phyloP scores from a whole-genome alignment of 2,888 invertebrate genomes.

The Agonopterix heracliana region DNA sequence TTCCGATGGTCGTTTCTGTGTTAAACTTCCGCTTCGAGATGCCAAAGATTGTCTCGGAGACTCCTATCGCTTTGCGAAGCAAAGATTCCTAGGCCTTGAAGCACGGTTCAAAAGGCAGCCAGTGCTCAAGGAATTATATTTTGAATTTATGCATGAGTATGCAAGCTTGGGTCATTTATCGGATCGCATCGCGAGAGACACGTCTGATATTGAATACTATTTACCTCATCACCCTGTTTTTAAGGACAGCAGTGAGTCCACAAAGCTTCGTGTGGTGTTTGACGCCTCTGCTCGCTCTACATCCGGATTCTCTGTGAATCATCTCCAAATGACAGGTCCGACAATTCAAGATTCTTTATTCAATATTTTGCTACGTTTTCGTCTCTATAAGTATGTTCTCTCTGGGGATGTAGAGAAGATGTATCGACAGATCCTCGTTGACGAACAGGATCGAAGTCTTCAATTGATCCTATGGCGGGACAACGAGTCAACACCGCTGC shows the following conservation, averaged over 20 bases:
- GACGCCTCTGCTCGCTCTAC: background rate
- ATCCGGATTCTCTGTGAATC: constrained; percentile 12
- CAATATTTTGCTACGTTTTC: constrained; percentile 17
- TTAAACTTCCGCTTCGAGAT: constrained; percentile 5
- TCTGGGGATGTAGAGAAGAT: constrained; percentile 16
- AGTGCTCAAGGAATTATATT: background rate
- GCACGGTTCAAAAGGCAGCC: constrained; percentile 4
- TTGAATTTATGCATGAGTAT: background rate
- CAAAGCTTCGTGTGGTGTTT: constrained; percentile 1
- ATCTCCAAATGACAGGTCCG: constrained; percentile 15
- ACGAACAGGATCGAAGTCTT: background rate
- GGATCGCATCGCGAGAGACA: background rate
- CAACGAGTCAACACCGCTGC: constrained; percentile 8
- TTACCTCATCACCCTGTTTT: constrained; percentile 6
- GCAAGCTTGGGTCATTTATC: constrained; percentile 2
- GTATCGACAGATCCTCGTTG: constrained; percentile 12
- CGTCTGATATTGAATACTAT: constrained; percentile 1
- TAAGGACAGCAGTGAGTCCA: constrained; percentile 1
- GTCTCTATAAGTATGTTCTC: constrained; percentile 15
- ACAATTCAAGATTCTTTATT: constrained; percentile 17
- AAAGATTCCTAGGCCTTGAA: constrained; percentile 2
- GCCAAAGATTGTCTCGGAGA: constrained; percentile 3
- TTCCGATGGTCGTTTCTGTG: constrained; percentile 6
- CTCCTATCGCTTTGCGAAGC: constrained; percentile 1
- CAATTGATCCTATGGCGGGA: background rate